These are phyloP conservation scores for Oscheius sp. DNA, from an alignment of 2,888 invertebrate species.

Conservation along the genomic window DNA sequence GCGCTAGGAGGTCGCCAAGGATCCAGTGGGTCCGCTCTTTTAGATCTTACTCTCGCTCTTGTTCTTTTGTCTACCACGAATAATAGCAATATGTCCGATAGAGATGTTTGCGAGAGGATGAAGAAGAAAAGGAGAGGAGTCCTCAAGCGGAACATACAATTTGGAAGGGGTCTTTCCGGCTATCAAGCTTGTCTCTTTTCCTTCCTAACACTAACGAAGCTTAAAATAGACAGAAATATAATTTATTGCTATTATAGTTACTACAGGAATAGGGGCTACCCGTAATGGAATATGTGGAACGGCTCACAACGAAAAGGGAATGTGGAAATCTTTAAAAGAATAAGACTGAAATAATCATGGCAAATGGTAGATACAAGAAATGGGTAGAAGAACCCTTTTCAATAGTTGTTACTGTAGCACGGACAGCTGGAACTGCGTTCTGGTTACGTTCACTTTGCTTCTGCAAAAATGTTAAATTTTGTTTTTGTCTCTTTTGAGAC, in stretches of 20 bases:
- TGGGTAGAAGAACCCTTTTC: background rate
- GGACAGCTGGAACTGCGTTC: conserved; percentile 1
- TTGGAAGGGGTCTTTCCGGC: background rate
- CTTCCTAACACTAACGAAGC: conserved; percentile 20
- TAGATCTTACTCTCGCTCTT: no score
- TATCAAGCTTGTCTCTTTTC: background rate
- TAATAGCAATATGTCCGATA: no score
- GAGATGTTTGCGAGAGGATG: background rate
- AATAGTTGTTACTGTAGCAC: conserved; percentile 11
- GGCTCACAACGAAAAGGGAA: background rate
- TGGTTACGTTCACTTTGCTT: conserved; percentile 14
- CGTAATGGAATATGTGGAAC: conserved; percentile 22
- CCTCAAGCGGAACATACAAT: conserved; percentile 30
- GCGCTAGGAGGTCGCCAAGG: background rate
- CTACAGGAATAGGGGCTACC: background rate
- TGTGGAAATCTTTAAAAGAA: background rate
- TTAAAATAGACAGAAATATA: conserved; percentile 23
- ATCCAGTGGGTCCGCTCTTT: no score
- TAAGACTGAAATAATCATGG: background rate
- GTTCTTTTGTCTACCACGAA: no score
- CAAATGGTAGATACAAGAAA: background rate
- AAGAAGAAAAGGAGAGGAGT: conserved; percentile 15
- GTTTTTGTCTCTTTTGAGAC: background rate
- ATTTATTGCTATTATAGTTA: conserved; percentile 1
- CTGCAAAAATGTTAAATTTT: background rate